These are phyloP conservation scores for Agapornis canus DNA, from an alignment of 2,797 vertebrate species.

Conservation along the genomic window DNA sequence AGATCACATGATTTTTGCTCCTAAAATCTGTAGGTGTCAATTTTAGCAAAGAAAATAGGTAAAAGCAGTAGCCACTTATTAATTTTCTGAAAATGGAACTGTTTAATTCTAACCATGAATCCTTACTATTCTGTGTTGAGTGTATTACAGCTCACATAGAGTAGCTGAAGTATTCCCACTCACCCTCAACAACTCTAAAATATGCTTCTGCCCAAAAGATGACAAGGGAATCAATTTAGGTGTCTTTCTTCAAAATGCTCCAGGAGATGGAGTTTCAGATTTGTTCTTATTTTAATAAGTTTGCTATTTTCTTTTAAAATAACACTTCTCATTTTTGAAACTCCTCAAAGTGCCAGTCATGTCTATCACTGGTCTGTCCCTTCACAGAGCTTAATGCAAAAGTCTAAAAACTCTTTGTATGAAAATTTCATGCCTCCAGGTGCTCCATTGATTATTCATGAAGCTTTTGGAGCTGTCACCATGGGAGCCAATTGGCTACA, in stretches of 20 bases:
- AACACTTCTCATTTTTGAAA: constrained; percentile 51
- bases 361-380: constrained; percentile 62
- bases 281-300: constrained; percentile 19
- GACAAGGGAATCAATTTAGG: neutral
- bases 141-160: neutral
- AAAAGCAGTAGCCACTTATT: neutral
- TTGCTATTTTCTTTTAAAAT: constrained; percentile 47
- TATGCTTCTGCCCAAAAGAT: neutral
- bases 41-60: neutral
- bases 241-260: neutral
- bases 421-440: constrained; percentile 81
- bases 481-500: constrained; percentile 77
- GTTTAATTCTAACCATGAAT: neutral
- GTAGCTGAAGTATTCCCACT: neutral
- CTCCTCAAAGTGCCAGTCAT: constrained; percentile 47
- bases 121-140: neutral
- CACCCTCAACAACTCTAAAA: neutral
- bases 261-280: constrained; percentile 16
- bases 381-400: constrained; percentile 58
- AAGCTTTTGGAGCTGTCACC: constrained; percentile 74
- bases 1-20: neutral
- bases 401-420: constrained; percentile 71
- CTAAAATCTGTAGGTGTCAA: neutral
- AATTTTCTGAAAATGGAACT: neutral
- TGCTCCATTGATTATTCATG: constrained; percentile 81